Evolutionary conservation across 2,888 invertebrate species (phyloP), one percentile per base, ranked within the genome.

Genomic region (Lasiommata megera): DNA sequence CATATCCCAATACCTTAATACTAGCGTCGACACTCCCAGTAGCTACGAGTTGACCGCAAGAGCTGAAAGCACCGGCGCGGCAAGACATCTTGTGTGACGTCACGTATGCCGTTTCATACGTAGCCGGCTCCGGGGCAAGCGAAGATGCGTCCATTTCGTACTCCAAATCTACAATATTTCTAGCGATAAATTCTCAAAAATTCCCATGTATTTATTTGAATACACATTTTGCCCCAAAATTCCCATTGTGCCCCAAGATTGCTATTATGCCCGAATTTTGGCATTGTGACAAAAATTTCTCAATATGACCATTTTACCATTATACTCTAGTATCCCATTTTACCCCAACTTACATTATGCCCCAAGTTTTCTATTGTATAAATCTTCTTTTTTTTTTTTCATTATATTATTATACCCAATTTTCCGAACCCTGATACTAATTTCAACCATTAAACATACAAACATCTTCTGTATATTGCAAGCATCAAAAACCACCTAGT

Each of bases 21-120:
- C 99, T 99, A 1, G 99, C 98, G 84, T 99, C 99, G 0, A 97
- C 98, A 67, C 99, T 99, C 11, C 99, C 99, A 0, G 99, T 99
- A 0, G 99, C 99, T 9, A 99, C 97, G 0, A 99, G 88, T 67
- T 98, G 97, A 0, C 99, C 99, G 84, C 98, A 98, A 7, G 94
- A 92, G 63, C 98, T 98, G 81, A 99, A 99, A 2, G 98, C 98
- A 6, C 98, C 99, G 0, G 99, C 96, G 54, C 99, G 92, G 66
- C 99, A 99, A 56, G 97, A 95, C 70, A 97, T 98, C 87, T 99
- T 99, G 84, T 99, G 99, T 3, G 98, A 97, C 1, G 99, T 99
- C 34, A 99, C 98, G 77, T 99, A 99, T 0, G 99, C 99, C 0
- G 99, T 99, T 88, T 99, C 99, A 78, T 99, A 99, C 8, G 97